phyloP scores from a whole-genome alignment of 1,140 invertebrate species.

The Ips typographus region DNA sequence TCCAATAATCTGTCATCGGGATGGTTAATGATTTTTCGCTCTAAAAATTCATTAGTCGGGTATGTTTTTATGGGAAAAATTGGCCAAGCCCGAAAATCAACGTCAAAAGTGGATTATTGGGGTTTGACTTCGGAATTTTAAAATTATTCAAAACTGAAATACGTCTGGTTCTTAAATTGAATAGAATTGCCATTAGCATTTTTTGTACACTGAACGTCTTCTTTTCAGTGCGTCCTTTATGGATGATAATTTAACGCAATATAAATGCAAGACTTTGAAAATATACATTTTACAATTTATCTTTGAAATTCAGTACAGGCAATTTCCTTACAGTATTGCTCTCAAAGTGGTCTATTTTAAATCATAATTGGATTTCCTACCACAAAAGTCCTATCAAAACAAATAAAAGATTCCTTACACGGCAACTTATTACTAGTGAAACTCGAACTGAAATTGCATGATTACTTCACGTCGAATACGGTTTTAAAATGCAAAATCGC shows the following conservation, averaged over 20 bases:
- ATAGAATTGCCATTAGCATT: no score
- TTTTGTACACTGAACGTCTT: no score
- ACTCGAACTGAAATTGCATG: slow-evolving; percentile 15
- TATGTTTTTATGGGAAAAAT: slow-evolving; percentile 19
- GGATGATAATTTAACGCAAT: no score
- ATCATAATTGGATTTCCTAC: slow-evolving; percentile 10
- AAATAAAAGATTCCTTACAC: slow-evolving; percentile 15
- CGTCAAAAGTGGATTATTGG: slow-evolving; percentile 4
- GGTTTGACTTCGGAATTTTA: no score
- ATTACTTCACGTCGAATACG: slow-evolving; percentile 16
- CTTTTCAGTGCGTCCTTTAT: no score
- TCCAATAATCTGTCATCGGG: slow-evolving; percentile 5
- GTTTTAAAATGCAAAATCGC: slow-evolving; percentile 21
- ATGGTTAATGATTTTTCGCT: slow-evolving; percentile 20
- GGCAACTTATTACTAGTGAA: slow-evolving; percentile 16
- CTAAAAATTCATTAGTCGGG: slow-evolving; percentile 17
- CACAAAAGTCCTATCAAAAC: slow-evolving; percentile 7
- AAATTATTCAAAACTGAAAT: no score
- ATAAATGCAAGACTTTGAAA: background rate
- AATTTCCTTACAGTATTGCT: background rate
- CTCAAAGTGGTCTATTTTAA: slow-evolving; percentile 12
- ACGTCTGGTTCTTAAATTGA: no score
- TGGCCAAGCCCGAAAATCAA: slow-evolving; percentile 8
- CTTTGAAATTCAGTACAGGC: background rate
- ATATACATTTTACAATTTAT: background rate